A percentile compares a stretch with the other conserved stretches of the same genome.
Evolutionary conservation across 2,113 vertebrate genomes (phyloP).

Genomic region (Ellobius talpinus): DNA sequence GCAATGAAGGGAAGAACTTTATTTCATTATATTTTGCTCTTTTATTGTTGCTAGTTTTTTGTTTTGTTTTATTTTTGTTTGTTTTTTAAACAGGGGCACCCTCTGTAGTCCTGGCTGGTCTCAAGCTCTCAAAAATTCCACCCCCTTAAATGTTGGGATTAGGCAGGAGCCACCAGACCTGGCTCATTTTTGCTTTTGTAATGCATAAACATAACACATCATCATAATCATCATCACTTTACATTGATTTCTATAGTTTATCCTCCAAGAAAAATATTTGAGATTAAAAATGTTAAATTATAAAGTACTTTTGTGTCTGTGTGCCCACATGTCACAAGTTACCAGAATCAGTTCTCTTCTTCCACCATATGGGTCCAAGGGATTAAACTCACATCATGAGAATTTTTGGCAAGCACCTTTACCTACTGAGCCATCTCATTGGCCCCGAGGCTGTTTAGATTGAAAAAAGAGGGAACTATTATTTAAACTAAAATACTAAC

Average conservation of each 20-base stretch:
- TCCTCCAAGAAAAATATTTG: slow-evolving; percentile 49
- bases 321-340: background rate
- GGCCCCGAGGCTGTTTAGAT: background rate
- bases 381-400: background rate
- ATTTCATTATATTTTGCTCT: slow-evolving; percentile 13
- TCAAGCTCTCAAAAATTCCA: background rate
- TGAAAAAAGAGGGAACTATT: slow-evolving; percentile 4
- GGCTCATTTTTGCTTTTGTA: background rate
- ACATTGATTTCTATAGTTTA: background rate
- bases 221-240: background rate
- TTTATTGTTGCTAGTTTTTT: background rate
- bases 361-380: background rate
- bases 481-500: slow-evolving; percentile 10
- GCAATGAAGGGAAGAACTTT: background rate
- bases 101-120: background rate
- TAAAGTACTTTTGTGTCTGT: background rate
- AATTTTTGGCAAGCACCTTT: background rate
- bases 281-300: background rate
- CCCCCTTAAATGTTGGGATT: background rate
- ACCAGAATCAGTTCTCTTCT: background rate
- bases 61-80: background rate
- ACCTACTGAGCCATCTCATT: background rate
- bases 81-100: background rate
- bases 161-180: background rate
- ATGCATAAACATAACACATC: background rate